Base-by-base conservation (phyloP, 2,888 invertebrate species). In the Agriopis leucophaearia region DNA sequence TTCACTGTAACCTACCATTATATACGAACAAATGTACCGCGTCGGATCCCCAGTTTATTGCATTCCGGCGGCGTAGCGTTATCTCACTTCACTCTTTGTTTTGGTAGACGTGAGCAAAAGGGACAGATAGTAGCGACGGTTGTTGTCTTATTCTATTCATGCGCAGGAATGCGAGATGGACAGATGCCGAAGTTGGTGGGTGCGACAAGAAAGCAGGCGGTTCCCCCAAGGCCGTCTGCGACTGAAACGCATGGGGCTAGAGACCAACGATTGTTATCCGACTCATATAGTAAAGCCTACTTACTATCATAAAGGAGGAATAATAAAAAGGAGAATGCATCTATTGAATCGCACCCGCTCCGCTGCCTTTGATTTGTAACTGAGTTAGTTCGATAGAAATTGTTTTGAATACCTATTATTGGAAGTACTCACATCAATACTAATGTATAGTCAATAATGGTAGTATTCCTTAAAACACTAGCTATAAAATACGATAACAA, bases 61-160 rank as follows among this genome's bases (percentile, higher is more conserved):
- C 88, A 89, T 87, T 88, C 84, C 84, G 81, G 81, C 78, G 75
- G 80, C 73, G 73, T 79, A 78, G 60, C 71, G 72, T 84, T 74
- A 70, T 85, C 88, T 80, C 86, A 76, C 78, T 91, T 82, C 64
- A 69, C 71, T 85, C 62, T 74, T 71, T 66, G 66, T 66, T 57
- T 72, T 73, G 72, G 70, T 70, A 72, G 68, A 52, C 67, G 57
- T 64, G 74, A 72, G 63, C 64, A 87, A 91, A 82, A 66, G 86
- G 84, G 89, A 89, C 80, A 79, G 88, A 77, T 84, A 86, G 82
- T 77, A 78, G 77, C 80, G 81, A 82, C 81, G 81, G 79, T 82
- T 81, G 81, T 84, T 81, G 79, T 87, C 88, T 87, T 89, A 86
- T 88, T 89, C 91, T 90, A 90, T 91, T 90, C 87, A 90, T 88